Evolutionary conservation across 2,797 vertebrate species (phyloP).

Genomic region (Manis pentadactyla): DNA sequence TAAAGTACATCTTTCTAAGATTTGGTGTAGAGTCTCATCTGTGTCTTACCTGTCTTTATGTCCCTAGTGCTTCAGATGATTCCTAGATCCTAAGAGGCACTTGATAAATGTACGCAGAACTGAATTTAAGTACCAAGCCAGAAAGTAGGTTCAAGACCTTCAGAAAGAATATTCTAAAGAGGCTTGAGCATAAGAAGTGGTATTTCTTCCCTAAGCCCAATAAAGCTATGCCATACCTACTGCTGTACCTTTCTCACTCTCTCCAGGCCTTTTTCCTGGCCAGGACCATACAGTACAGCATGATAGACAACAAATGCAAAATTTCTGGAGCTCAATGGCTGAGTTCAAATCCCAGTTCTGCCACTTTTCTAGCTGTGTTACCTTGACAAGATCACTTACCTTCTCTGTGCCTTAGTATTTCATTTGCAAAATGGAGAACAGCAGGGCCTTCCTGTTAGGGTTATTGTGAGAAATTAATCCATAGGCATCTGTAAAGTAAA

Average conservation of each 20-base stretch:
- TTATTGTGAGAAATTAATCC: constrained; percentile 17
- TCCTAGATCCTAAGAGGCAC: constrained; percentile 18
- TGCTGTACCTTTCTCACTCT: neutral
- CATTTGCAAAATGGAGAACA: neutral
- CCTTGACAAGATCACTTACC: neutral
- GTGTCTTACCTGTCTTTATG: neutral
- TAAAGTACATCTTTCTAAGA: constrained; percentile 46
- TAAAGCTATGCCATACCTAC: neutral
- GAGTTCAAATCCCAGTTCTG: constrained; percentile 8
- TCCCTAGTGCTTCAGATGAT: neutral
- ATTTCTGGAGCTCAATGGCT: neutral
- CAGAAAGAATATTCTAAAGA: neutral
- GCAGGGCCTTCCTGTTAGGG: neutral
- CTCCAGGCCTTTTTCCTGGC: neutral
- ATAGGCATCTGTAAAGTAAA: neutral
- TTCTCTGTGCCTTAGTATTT: neutral
- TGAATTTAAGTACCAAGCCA: constrained; percentile 54
- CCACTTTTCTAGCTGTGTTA: neutral
- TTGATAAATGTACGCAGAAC: neutral
- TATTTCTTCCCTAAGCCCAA: neutral
- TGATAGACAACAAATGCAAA: neutral
- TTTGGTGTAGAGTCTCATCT: constrained; percentile 22
- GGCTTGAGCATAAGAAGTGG: neutral
- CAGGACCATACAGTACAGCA: neutral
- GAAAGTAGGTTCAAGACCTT: constrained; percentile 4